A percentile compares a stretch with the other conserved stretches of the same genome.
Evolutionary conservation across 2,113 vertebrate genomes (phyloP).

Genomic region (Indicator indicator): DNA sequence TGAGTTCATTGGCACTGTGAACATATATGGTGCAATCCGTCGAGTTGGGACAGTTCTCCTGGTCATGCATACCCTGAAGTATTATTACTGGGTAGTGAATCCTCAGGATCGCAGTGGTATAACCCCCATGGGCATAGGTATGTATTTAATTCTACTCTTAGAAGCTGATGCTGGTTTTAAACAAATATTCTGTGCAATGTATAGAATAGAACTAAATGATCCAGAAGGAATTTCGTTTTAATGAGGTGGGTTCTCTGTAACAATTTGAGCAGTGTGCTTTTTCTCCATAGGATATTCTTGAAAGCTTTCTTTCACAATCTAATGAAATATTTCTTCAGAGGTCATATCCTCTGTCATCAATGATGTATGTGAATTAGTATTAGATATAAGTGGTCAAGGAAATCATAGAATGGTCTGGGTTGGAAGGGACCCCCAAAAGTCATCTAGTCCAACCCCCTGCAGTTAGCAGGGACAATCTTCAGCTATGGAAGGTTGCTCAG

Average conservation of each 20-base stretch:
- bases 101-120: slow-evolving; percentile 96
- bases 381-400: not conserved
- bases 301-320: not conserved
- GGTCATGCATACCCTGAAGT: slow-evolving; percentile 95
- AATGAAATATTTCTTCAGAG: not conserved
- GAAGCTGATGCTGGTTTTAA: not conserved
- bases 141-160: not conserved
- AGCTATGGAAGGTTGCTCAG: too few species aligned
- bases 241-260: not conserved
- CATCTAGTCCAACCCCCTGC: too few species aligned
- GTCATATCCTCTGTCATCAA: not conserved
- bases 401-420: not conserved
- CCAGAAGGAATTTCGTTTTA: not conserved
- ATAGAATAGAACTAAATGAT: not conserved
- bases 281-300: not conserved
- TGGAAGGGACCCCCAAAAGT: too few species aligned
- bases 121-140: slow-evolving; percentile 90
- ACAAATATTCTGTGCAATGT: not conserved
- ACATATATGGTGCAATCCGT: slow-evolving; percentile 93
- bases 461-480: too few species aligned
- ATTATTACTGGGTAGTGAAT: slow-evolving; percentile 95
- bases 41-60: slow-evolving; percentile 94
- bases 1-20: slow-evolving; percentile 95
- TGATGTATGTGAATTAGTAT: not conserved
- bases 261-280: not conserved